These are phyloP conservation scores for Oeneis ivallda DNA, from an alignment of 2,888 invertebrate species.

Conservation along the genomic window DNA sequence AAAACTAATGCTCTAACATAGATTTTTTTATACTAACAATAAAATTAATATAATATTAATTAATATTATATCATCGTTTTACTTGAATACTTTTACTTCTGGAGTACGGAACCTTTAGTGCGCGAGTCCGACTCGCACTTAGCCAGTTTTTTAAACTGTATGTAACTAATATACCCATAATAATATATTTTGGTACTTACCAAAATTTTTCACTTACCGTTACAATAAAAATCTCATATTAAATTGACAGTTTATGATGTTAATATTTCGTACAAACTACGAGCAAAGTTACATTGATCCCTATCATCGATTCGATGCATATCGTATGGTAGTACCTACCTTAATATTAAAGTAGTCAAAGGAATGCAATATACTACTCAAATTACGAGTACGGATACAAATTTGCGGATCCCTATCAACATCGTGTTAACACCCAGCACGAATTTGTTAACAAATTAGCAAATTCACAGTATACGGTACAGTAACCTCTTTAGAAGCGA, in stretches of 20 bases:
- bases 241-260: constrained; percentile 3
- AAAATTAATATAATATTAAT: too few relatives aligned
- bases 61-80: too few relatives aligned
- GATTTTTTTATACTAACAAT: too few relatives aligned
- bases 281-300: constrained; percentile 1
- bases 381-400: constrained; percentile 14
- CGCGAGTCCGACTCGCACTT: too few relatives aligned
- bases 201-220: neutral
- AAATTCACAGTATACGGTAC: neutral
- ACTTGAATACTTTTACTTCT: too few relatives aligned
- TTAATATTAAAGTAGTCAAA: constrained; percentile 6
- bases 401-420: constrained; percentile 35
- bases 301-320: constrained; percentile 17
- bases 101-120: too few relatives aligned
- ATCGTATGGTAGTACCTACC: neutral
- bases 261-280: constrained; percentile 5
- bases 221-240: neutral
- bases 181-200: neutral
- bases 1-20: too few relatives aligned
- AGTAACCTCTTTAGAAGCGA: neutral
- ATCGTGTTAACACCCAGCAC: constrained; percentile 22
- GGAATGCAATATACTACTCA: constrained; percentile 23
- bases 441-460: neutral
- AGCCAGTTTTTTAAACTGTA: neutral
- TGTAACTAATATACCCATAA: neutral